A percentile compares a stretch with the other conserved stretches of the same genome.
These are phyloP conservation scores for Coregonus clupeaformis DNA, from an alignment of 2,113 vertebrate species.

Conservation along the genomic window DNA sequence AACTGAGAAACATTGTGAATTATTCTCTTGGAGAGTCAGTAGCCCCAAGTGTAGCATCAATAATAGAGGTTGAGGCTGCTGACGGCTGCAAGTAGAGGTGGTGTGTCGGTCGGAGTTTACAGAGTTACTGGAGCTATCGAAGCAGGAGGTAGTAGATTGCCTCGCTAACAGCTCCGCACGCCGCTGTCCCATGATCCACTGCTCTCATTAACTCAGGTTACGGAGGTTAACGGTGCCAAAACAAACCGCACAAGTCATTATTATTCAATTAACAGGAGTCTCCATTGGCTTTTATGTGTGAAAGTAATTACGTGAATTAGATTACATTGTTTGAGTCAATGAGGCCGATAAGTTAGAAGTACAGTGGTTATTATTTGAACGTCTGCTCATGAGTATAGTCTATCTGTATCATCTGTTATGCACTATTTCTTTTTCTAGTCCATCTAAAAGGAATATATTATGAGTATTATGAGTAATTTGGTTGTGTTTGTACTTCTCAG, in stretches of 20 bases:
- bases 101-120: constrained; percentile 30
- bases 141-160: constrained; percentile 38
- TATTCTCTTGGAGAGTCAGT: constrained; percentile 26
- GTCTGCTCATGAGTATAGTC: too few species aligned
- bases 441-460: too few species aligned
- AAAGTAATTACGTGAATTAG: neutral
- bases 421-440: too few species aligned
- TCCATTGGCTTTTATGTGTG: constrained; percentile 1
- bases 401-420: too few species aligned
- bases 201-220: constrained; percentile 33
- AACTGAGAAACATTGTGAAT: constrained; percentile 29
- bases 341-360: neutral
- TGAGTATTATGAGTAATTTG: too few species aligned
- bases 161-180: constrained; percentile 16
- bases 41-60: constrained; percentile 49
- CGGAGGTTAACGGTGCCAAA: constrained; percentile 38
- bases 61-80: constrained; percentile 39
- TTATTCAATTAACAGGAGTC: constrained; percentile 37
- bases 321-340: neutral
- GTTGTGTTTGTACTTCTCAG: too few species aligned
- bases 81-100: neutral
- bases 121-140: constrained; percentile 34
- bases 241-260: constrained; percentile 30
- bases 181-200: constrained; percentile 17
- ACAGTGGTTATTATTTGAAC: too few species aligned